Percentiles rank a stretch among this genome's conserved stretches.
Evolutionary conservation across 2,888 invertebrate species (phyloP).

Genomic region (Rhagophthalmus giganteus): DNA sequence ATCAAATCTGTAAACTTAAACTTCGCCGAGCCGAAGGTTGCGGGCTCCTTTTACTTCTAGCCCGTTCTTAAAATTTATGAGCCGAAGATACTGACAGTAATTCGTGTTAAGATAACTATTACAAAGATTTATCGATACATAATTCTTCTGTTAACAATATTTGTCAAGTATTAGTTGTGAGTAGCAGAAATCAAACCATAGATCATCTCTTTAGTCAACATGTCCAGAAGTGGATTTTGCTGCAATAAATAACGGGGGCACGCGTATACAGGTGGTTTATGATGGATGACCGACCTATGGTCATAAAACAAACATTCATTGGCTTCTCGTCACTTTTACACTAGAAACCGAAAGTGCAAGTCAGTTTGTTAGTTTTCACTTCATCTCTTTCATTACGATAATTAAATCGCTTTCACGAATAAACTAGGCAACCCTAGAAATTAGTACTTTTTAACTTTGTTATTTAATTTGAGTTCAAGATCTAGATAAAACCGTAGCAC

Average conservation of each 20-base stretch:
- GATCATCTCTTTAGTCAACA: slow-evolving; percentile 54
- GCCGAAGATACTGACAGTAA: slow-evolving; percentile 52
- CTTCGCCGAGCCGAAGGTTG: slow-evolving; percentile 21
- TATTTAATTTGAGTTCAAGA: no score
- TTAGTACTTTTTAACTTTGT: no score
- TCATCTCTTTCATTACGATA: no score
- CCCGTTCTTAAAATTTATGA: slow-evolving; percentile 46
- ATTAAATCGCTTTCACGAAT: no score
- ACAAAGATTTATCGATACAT: slow-evolving; percentile 55
- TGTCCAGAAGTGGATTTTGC: slow-evolving; percentile 49
- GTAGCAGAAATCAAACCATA: slow-evolving; percentile 53
- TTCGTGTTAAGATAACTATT: slow-evolving; percentile 51
- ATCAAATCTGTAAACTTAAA: slow-evolving; percentile 19
- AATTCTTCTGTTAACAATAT: slow-evolving; percentile 53
- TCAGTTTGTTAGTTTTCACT: slow-evolving; percentile 5
- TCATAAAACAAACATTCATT: slow-evolving; percentile 50
- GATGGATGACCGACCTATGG: slow-evolving; percentile 51
- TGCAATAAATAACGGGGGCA: slow-evolving; percentile 46
- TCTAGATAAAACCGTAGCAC: no score
- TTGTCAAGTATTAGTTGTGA: slow-evolving; percentile 50
- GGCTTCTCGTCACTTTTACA: slow-evolving; percentile 43
- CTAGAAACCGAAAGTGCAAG: slow-evolving; percentile 23
- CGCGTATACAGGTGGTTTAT: slow-evolving; percentile 51
- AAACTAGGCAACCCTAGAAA: no score
- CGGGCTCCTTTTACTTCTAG: slow-evolving; percentile 21